phyloP scores from a whole-genome alignment of 2,797 vertebrate species.

The Melopsittacus undulatus region DNA sequence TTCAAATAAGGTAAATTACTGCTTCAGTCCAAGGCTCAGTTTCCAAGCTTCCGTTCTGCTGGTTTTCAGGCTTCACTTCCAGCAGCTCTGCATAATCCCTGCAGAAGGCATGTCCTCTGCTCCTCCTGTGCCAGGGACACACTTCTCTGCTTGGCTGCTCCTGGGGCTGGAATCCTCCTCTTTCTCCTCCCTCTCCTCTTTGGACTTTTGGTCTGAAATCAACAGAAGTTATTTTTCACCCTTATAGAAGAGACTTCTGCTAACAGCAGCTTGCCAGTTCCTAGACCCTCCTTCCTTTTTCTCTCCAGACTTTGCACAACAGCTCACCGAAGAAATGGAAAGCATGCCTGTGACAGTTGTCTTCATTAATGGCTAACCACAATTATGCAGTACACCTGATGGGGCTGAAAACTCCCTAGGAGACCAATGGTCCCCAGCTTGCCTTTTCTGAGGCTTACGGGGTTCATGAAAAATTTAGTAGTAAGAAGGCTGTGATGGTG shows the following conservation, averaged over 20 bases:
- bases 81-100: constrained; percentile 45
- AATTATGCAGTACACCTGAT: not conserved
- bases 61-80: constrained; percentile 51
- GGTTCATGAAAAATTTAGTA: not conserved
- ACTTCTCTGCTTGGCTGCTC: not conserved
- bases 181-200: not conserved
- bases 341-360: not conserved
- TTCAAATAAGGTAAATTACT: constrained; percentile 65
- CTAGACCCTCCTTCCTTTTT: not conserved
- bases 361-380: not conserved
- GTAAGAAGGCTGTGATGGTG: not conserved
- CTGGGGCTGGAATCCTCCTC: not conserved
- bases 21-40: constrained; percentile 13
- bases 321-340: not conserved
- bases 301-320: not conserved
- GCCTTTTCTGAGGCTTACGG: not conserved
- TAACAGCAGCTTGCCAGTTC: not conserved
- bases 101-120: not conserved
- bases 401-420: not conserved
- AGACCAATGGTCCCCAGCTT: not conserved
- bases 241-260: not conserved
- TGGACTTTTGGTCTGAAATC: constrained; percentile 19
- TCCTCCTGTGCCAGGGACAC: constrained; percentile 24
- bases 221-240: not conserved
- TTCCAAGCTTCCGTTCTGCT: constrained; percentile 44